Conservation (phyloP, 2,888 invertebrate species). For the Metalampra italica region DNA sequence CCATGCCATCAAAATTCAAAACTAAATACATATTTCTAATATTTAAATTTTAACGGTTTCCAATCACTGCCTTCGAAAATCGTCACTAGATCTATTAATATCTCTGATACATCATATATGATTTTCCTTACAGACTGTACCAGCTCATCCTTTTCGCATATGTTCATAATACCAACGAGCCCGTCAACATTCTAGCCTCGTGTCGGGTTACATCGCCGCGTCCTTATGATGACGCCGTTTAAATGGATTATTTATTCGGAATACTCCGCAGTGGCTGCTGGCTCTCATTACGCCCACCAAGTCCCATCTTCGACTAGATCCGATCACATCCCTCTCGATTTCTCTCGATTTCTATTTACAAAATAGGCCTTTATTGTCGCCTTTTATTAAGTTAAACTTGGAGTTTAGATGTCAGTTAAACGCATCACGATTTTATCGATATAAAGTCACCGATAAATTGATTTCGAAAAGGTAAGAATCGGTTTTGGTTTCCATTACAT, state of each 20-base stretch:
- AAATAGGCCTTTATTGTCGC: constrained; percentile 28
- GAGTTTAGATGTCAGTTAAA: constrained; percentile 25
- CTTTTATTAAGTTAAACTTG: constrained; percentile 34
- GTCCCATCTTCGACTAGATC: constrained; percentile 5
- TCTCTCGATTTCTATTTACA: constrained; percentile 41
- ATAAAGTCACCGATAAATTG: constrained; percentile 31
- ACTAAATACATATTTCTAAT: too few species aligned
- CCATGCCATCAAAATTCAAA: too few species aligned
- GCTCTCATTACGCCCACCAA: constrained; percentile 58
- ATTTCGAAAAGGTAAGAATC: constrained; percentile 25
- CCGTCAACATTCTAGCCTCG: constrained; percentile 44
- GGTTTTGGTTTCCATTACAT: constrained; percentile 25
- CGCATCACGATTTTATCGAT: constrained; percentile 23
- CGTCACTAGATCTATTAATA: too few species aligned
- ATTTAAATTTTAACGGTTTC: too few species aligned
- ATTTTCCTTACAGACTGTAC: constrained; percentile 5
- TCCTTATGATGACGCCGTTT: constrained; percentile 46
- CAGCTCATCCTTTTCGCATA: constrained; percentile 53
- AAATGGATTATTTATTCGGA: constrained; percentile 67
- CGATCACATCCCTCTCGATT: constrained; percentile 38
- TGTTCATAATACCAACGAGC: constrained; percentile 44
- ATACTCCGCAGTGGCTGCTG: constrained; percentile 40
- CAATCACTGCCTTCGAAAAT: too few species aligned
- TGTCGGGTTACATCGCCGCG: constrained; percentile 47
- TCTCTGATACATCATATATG: too few species aligned